Percentiles rank a stretch among this genome's conserved stretches.
These are phyloP conservation scores for Drosophila ironensis DNA, from an alignment of 1,140 invertebrate genomes.

Conservation along the genomic window DNA sequence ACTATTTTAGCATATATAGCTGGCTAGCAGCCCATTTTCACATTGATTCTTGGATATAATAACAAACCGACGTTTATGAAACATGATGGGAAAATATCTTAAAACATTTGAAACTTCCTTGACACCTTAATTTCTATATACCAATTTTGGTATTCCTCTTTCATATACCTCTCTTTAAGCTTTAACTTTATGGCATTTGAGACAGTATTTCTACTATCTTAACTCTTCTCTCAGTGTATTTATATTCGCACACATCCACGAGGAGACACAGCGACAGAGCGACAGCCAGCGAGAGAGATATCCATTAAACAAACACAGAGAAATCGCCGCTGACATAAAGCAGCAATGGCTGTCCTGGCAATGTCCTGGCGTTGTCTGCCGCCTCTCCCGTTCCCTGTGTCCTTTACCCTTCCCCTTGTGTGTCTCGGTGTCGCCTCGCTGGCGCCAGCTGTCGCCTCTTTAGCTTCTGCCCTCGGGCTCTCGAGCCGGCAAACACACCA, in stretches of 20 bases:
- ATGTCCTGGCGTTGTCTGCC: slow-evolving; percentile 25
- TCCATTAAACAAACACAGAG: slow-evolving; percentile 59
- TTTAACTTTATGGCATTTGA: no score
- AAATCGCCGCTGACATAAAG: slow-evolving; percentile 60
- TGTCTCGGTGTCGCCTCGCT: slow-evolving; percentile 55
- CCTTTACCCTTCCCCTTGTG: slow-evolving; percentile 7
- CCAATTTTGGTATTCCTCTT: no score
- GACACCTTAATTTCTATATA: no score
- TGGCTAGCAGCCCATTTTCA: no score
- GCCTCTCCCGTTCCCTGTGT: background rate
- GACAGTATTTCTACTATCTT: background rate
- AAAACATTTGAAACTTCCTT: no score
- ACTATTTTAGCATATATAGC: no score
- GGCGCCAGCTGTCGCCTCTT: slow-evolving; percentile 52
- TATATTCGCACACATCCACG: slow-evolving; percentile 29
- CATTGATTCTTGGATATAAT: no score
- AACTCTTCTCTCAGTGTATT: slow-evolving; percentile 14
- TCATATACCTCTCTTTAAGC: no score
- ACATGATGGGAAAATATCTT: no score
- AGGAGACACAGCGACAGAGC: slow-evolving; percentile 1
- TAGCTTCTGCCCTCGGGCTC: slow-evolving; percentile 21
- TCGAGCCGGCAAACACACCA: background rate
- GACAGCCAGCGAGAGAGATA: slow-evolving; percentile 29
- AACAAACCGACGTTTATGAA: no score
- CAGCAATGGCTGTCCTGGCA: slow-evolving; percentile 52